Evolutionary conservation across 2,113 vertebrate species (phyloP), one percentile per base, ranked within the genome.

Genomic region (Oryctolagus cuniculus): DNA sequence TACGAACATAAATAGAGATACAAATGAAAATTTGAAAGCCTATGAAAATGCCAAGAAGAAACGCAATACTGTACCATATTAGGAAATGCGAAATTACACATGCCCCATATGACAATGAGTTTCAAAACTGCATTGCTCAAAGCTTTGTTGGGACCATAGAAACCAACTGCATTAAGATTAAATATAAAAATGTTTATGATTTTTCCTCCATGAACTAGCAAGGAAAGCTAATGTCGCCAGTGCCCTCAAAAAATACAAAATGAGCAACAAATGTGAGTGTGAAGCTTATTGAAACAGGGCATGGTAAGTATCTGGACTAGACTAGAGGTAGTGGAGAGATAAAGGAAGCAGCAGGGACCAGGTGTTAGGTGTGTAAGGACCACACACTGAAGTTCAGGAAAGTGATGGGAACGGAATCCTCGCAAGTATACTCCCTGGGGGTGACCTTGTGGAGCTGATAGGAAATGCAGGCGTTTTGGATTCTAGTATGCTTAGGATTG

Each of bases 81-180:
- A 81, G 34, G 66, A 91, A 96, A 91, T 77, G 66, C 83, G 67
- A 67, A 58, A 36, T 88, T 74, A 70, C 92, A 74, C 44, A 67
- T 10, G 51, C 11, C 51, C 1, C n/a, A 55, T 67, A 66, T 82
- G 36, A 91, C 21, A 16, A 19, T 55, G 78, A 55, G 63, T 95
- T 94, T 96, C 93, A 90, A 79, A 90, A 94, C 10, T 69, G 10
- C 6, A 2, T 93, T 89, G 79, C 72, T 93, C 67, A 67, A 81
- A n/a, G 38, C 13, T 81, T 66, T 78, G 36, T 34, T 44, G 16
- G 17, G 9, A 67, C 17, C 16, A 12, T 9, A 58, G 67, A 13
- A 9, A 29, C 4, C 51, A 17, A 21, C 9, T 38, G 12, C 25
- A 58, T 10, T 22, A 51, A 69, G 53, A 34, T 51, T n/a, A 73